Conservation (phyloP, 2,888 invertebrate genomes). For the Lepidocyrtinus sp. region DNA sequence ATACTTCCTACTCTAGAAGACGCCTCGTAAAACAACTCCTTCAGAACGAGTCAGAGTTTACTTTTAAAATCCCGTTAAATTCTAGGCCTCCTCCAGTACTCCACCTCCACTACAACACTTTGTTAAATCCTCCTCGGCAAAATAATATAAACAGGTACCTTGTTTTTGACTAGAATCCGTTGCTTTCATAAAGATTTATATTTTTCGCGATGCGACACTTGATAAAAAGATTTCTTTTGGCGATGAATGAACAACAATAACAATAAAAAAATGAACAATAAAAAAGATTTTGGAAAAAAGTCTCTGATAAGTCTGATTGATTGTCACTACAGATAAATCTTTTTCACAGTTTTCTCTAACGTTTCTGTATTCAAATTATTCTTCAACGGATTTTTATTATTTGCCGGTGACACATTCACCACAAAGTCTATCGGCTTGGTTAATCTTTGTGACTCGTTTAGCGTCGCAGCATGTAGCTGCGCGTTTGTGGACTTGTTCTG, state of each 20-base stretch:
- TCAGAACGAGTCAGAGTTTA: too few relatives aligned
- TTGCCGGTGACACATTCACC: conserved; percentile 65
- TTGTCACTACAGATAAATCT: conserved; percentile 68
- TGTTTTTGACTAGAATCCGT: conserved; percentile 55
- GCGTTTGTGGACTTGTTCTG: conserved; percentile 67
- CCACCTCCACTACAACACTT: neutral
- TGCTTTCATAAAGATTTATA: conserved; percentile 16
- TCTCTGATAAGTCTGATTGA: conserved; percentile 3
- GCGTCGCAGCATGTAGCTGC: conserved; percentile 61
- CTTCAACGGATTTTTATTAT: conserved; percentile 65
- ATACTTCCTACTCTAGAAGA: too few relatives aligned
- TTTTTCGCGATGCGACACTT: conserved; percentile 39
- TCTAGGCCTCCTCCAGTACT: too few relatives aligned
- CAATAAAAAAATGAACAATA: conserved; percentile 25
- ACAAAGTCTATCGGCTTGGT: conserved; percentile 69
- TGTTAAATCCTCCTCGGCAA: neutral
- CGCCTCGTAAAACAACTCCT: too few relatives aligned
- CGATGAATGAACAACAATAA: conserved; percentile 42
- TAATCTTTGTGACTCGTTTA: conserved; percentile 69
- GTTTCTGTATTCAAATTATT: conserved; percentile 69
- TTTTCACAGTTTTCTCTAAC: conserved; percentile 69
- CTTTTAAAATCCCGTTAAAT: too few relatives aligned
- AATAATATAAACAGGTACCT: conserved; percentile 45
- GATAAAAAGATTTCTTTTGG: conserved; percentile 29
- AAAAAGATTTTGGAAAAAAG: conserved; percentile 3